phyloP scores from a whole-genome alignment of 2,797 vertebrate species.

The Sebastes paucispinis region DNA sequence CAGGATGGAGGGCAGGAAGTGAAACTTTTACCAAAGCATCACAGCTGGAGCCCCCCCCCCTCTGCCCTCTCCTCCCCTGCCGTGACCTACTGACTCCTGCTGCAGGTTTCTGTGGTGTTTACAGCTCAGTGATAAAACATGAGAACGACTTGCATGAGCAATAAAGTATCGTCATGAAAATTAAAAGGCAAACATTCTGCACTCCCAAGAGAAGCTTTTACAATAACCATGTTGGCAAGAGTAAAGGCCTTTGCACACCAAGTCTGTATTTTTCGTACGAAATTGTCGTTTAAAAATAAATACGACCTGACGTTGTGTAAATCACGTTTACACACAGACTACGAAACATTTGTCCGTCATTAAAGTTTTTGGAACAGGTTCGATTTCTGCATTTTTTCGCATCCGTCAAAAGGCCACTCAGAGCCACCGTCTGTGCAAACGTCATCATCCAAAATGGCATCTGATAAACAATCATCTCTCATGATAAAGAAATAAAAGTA shows the following conservation, averaged over 20 bases:
- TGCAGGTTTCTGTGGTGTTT: slow-evolving; percentile 68
- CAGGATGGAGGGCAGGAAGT: slow-evolving; percentile 69
- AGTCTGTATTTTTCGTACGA: no score
- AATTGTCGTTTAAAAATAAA: no score
- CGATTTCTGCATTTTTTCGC: no score
- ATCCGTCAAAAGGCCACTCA: no score
- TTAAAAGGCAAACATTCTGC: not conserved
- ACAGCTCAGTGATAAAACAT: slow-evolving; percentile 63
- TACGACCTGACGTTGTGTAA: no score
- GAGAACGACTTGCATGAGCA: slow-evolving; percentile 33
- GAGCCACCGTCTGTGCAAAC: no score
- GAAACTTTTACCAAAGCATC: slow-evolving; percentile 66
- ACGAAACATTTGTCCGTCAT: no score
- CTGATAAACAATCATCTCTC: no score
- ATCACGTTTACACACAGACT: no score
- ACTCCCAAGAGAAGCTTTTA: not conserved
- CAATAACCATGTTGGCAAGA: not conserved
- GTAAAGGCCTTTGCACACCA: not conserved
- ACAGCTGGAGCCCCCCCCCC: slow-evolving; percentile 62
- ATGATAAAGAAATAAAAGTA: no score
- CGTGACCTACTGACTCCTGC: slow-evolving; percentile 64
- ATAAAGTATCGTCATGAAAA: slow-evolving; percentile 1
- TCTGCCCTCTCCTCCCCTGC: slow-evolving; percentile 5
- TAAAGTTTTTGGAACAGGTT: no score
- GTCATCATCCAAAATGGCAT: no score